Percentiles rank a stretch among this genome's conserved stretches.
Evolutionary conservation across 2,888 invertebrate genomes (phyloP).

Genomic region (Xylota segnis): DNA sequence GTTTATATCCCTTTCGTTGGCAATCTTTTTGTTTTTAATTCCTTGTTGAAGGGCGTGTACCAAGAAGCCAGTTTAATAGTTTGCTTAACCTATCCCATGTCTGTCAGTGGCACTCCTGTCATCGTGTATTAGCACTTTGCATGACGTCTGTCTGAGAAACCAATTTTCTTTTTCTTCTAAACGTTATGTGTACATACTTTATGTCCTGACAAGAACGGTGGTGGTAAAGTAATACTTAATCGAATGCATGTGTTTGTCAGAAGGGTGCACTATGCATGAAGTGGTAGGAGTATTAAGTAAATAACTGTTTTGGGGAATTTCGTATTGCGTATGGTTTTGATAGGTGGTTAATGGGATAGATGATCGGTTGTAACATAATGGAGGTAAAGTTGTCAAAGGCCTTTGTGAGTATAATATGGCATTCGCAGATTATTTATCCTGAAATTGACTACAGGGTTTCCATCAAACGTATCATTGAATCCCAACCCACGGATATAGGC

Average conservation of each 20-base stretch:
- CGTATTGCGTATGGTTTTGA: neutral
- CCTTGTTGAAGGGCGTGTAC: neutral
- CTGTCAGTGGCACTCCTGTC: conserved; percentile 25
- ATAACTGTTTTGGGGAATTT: neutral
- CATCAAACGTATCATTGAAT: no score
- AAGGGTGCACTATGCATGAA: neutral
- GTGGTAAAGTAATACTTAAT: conserved; percentile 1
- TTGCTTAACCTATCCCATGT: neutral
- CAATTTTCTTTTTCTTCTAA: conserved; percentile 49
- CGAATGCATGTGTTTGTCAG: conserved; percentile 18
- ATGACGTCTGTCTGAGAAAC: conserved; percentile 53
- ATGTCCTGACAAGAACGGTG: neutral
- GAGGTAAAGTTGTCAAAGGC: no score
- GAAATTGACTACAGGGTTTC: no score
- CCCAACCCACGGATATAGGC: no score
- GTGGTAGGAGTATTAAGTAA: neutral
- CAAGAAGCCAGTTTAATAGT: neutral
- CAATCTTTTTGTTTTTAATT: neutral
- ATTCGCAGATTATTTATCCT: no score
- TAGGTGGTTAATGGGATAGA: neutral
- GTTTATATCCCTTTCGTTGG: conserved; percentile 4
- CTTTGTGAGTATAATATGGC: no score
- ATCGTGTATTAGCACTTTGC: conserved; percentile 57
- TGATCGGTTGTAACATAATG: neutral
- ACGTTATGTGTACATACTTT: neutral